Base-by-base conservation (phyloP, 2,113 vertebrate genomes). In the Stigmatopora argus region DNA sequence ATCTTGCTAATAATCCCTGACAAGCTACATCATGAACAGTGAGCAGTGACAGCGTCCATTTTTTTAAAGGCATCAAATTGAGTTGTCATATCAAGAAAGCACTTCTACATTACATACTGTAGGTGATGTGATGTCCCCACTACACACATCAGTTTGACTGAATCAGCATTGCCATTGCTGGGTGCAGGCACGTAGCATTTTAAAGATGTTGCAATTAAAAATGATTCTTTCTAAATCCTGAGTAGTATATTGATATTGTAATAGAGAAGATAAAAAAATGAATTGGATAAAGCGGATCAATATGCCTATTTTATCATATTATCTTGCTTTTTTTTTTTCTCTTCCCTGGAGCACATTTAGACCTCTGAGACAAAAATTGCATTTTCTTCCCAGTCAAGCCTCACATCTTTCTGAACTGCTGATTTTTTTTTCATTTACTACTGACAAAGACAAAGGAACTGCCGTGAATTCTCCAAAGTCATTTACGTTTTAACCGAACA, bases 181-280 rank as follows among this genome's bases (percentile, higher is more conserved):
- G 18, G 19, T 19, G 9, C 7, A 52, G 19, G 3, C n/a, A 10
- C 19, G 7, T 1, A 5, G n/a, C 10, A 9, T 2, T 38, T 38
- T 38, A 38, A n/a, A n/a, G n/a, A n/a, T 59, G 34, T 65, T 83
- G n/a, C 75, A 77, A 82, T 86, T 77, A 66, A 13, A 57, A 70
- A 65, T 66, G 61, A 18, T 59, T 74, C 63, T 78, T 75, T 69
- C 49, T 78, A 74, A 78, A 79, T 70, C 41, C 66, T 21, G 58
- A 70, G 59, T 64, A 66, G 47, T 49, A 34, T 34, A 68, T 56
- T 63, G 48, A 31, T 71, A 61, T 68, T 53, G 51, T 70, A 78
- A 74, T 76, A 45, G n/a, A 19, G 46, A 46, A 64, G 59, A 62
- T 61, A 67, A 65, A 72, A 60, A 63, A 10, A 66, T 49, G 45